These are phyloP conservation scores for Bradynema listronoti DNA, from an alignment of 1,140 invertebrate genomes.

Conservation along the genomic window DNA sequence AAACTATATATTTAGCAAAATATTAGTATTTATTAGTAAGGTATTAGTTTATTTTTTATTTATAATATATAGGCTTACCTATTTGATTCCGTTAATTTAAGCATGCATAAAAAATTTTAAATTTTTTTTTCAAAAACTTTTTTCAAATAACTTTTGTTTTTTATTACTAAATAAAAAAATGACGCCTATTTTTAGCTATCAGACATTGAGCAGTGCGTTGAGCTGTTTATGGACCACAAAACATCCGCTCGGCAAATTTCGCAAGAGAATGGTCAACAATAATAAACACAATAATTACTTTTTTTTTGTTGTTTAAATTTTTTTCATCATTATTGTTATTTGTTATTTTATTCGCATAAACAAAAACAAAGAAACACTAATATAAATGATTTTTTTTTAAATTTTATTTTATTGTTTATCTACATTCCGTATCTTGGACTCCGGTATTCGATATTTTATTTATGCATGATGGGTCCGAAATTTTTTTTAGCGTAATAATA, in stretches of 20 bases:
- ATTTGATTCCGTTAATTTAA: too few species aligned
- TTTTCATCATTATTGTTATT: slow-evolving; percentile 5
- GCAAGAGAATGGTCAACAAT: neutral
- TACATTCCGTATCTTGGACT: neutral
- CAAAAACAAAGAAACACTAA: too few species aligned
- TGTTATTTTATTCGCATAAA: neutral
- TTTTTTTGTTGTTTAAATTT: neutral
- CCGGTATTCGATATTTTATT: neutral
- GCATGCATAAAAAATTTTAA: too few species aligned
- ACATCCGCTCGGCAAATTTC: slow-evolving; percentile 16
- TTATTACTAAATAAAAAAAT: neutral
- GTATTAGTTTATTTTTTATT: neutral
- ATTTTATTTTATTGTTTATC: slow-evolving; percentile 18
- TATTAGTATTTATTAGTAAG: too few species aligned
- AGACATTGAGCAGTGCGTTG: slow-evolving; percentile 21
- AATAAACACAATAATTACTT: neutral
- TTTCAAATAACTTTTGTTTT: neutral
- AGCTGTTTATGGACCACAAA: slow-evolving; percentile 32
- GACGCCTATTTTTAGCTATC: slow-evolving; percentile 12
- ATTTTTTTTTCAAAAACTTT: too few species aligned
- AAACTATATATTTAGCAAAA: too few species aligned
- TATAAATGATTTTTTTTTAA: neutral
- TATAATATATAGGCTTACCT: neutral
- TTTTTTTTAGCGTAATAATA: slow-evolving; percentile 1
- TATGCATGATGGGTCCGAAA: neutral